Percentiles rank a stretch among this genome's conserved stretches.
Evolutionary conservation across 2,113 vertebrate species (phyloP).

Genomic region (Climacteris rufus): DNA sequence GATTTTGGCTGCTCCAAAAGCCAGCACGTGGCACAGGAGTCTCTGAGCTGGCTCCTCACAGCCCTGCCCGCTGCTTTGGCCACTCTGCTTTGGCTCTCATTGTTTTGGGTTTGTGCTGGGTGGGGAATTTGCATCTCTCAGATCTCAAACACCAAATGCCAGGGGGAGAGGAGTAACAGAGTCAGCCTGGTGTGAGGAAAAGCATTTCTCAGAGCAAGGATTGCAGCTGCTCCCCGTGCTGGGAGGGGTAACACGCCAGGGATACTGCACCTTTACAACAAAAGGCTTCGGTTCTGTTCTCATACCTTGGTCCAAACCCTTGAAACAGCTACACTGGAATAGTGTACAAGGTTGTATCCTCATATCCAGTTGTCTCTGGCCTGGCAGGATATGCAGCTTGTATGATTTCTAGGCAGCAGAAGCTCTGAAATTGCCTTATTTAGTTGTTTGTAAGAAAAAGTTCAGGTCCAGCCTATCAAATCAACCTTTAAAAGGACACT

Average conservation of each 20-base stretch:
- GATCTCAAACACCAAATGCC: neutral
- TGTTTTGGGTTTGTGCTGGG: neutral
- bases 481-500: slow-evolving; percentile 2
- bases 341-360: neutral
- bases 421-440: slow-evolving; percentile 54
- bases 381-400: slow-evolving; percentile 31
- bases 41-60: neutral
- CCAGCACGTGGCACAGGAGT: neutral
- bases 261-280: slow-evolving; percentile 60
- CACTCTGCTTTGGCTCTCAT: neutral
- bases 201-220: neutral
- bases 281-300: neutral
- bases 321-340: neutral
- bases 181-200: neutral
- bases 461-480: neutral
- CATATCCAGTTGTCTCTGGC: slow-evolving; percentile 46
- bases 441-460: neutral
- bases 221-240: neutral
- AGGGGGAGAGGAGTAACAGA: neutral
- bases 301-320: slow-evolving; percentile 10
- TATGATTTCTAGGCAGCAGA: slow-evolving; percentile 62
- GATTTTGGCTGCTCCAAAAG: neutral
- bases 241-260: neutral
- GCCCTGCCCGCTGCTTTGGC: neutral
- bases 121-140: neutral